phyloP scores from a whole-genome alignment of 1,140 invertebrate genomes.

The Formica exsecta region DNA sequence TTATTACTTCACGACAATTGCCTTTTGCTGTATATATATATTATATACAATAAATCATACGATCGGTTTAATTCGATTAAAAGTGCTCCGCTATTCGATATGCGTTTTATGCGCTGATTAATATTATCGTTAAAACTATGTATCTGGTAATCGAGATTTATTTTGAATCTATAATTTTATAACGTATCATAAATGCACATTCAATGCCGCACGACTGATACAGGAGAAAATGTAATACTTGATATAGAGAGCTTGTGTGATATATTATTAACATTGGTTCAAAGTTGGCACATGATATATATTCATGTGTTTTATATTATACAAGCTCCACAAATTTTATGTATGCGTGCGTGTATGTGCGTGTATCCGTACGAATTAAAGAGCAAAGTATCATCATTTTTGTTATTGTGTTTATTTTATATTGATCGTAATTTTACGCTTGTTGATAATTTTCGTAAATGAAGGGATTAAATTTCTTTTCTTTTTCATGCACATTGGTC shows the following conservation, averaged over 20 bases:
- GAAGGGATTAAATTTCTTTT: not conserved
- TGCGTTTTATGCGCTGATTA: not conserved
- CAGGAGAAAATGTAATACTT: not conserved
- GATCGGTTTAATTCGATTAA: slow-evolving; percentile 19
- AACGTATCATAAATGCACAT: not conserved
- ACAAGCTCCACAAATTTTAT: not conserved
- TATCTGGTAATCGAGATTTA: slow-evolving; percentile 8
- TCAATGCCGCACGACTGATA: not conserved
- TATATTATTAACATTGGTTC: not conserved
- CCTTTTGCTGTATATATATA: not conserved
- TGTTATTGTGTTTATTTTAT: too few relatives aligned
- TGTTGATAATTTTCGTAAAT: not conserved
- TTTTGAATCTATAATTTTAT: slow-evolving; percentile 38
- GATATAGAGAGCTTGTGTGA: not conserved
- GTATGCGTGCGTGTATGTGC: too few relatives aligned
- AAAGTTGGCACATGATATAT: not conserved
- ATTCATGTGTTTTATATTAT: not conserved
- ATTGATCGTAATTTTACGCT: not conserved
- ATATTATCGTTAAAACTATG: slow-evolving; percentile 13
- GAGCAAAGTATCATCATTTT: not conserved
- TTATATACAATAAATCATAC: not conserved
- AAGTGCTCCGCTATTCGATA: not conserved
- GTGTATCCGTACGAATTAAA: not conserved
- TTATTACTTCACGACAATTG: not conserved
- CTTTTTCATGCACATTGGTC: not conserved